phyloP scores from a whole-genome alignment of 2,113 vertebrate species.

The Melanotaenia duboulayi region DNA sequence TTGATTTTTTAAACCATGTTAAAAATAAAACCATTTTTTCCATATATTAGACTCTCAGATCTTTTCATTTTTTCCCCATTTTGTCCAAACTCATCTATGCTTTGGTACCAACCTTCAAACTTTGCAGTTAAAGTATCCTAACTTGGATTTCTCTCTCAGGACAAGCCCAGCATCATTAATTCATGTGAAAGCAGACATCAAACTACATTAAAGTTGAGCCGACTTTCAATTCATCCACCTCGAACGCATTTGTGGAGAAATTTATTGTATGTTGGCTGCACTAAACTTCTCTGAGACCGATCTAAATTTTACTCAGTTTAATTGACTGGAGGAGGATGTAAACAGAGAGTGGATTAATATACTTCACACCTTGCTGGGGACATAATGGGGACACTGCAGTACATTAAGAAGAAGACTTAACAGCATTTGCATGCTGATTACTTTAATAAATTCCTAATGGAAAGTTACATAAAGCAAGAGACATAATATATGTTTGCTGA shows the following conservation, averaged over 20 bases:
- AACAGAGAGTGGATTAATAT: too few species aligned
- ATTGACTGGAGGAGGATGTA: too few species aligned
- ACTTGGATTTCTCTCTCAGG: constrained; percentile 2
- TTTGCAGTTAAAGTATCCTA: neutral
- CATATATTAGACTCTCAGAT: neutral
- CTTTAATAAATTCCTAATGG: too few species aligned
- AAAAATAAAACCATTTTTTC: neutral
- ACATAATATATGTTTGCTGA: too few species aligned
- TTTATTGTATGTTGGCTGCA: neutral
- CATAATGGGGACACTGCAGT: too few species aligned
- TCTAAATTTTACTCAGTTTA: too few species aligned
- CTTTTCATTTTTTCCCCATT: constrained; percentile 13
- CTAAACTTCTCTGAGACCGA: neutral
- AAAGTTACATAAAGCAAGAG: too few species aligned
- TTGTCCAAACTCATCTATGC: neutral
- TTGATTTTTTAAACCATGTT: neutral
- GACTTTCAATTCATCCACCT: constrained; percentile 1
- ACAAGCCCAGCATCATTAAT: too few species aligned
- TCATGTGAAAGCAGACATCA: too few species aligned
- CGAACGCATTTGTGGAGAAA: constrained; percentile 3
- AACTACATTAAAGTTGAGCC: neutral
- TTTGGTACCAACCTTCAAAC: neutral
- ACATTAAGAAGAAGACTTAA: too few species aligned
- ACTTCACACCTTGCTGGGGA: too few species aligned
- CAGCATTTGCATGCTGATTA: too few species aligned